These are phyloP conservation scores for Phylloscopus trochilus DNA, from an alignment of 2,113 vertebrate species.

Conservation along the genomic window DNA sequence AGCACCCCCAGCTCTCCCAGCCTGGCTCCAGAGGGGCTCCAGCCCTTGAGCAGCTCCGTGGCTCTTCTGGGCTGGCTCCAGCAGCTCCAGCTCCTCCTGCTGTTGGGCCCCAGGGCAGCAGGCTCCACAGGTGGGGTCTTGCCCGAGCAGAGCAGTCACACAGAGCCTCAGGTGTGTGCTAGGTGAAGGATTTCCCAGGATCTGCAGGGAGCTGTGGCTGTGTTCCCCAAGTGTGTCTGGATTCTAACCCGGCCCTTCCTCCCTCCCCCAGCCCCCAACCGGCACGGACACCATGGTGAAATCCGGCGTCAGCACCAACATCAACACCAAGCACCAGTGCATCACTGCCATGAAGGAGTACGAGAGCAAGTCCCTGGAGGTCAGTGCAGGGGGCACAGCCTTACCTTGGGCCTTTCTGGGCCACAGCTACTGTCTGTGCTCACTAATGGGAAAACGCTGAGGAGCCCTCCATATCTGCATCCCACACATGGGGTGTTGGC, in stretches of 20 bases:
- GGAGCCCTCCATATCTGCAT: fast-evolving
- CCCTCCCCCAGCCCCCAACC: slow-evolving; percentile 80
- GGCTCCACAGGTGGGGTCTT: neutral
- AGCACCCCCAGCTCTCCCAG: neutral
- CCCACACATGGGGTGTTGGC: fast-evolving
- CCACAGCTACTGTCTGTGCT: neutral
- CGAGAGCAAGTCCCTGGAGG: slow-evolving; percentile 91
- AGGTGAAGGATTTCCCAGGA: neutral
- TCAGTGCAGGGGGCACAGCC: slow-evolving; percentile 19
- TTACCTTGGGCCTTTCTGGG: neutral
- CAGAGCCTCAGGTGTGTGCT: neutral
- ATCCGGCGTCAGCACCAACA: slow-evolving; percentile 92
- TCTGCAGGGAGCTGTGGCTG: neutral
- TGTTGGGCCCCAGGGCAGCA: neutral
- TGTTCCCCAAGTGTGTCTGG: neutral
- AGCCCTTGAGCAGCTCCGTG: neutral
- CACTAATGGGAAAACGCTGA: fast-evolving
- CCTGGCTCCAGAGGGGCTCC: neutral
- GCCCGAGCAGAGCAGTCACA: neutral
- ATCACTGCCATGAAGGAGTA: slow-evolving; percentile 99
- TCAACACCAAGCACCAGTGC: slow-evolving; percentile 98
- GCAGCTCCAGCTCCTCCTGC: neutral
- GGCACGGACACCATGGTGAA: slow-evolving; percentile 98
- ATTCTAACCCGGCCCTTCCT: neutral
- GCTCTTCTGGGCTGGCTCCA: neutral